A percentile compares a stretch with the other conserved stretches of the same genome.
These are phyloP conservation scores for Myrmecobius fasciatus DNA, from an alignment of 2,113 vertebrate genomes.

Conservation along the genomic window DNA sequence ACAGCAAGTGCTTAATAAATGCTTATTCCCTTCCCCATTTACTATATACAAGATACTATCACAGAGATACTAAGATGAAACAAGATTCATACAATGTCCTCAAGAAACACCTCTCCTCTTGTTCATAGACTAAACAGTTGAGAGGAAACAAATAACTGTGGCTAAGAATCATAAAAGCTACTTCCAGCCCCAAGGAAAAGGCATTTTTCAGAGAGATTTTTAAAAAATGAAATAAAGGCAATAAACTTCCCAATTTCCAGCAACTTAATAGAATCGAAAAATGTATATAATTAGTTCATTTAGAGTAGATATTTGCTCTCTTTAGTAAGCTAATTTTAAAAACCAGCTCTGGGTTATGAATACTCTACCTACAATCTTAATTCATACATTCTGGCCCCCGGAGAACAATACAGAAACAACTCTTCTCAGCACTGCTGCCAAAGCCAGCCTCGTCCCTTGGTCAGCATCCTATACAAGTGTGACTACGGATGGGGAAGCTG, in stretches of 20 bases:
- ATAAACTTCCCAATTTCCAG: background rate
- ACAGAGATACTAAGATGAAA: background rate
- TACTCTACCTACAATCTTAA: background rate
- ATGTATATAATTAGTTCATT: background rate
- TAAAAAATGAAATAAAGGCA: background rate
- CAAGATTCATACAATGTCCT: background rate
- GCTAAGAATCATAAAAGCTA: background rate
- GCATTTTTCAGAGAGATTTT: background rate
- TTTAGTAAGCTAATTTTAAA: background rate
- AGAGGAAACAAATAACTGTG: background rate
- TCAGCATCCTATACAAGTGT: background rate
- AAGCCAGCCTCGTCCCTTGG: background rate
- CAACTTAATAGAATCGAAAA: background rate
- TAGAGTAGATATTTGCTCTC: background rate
- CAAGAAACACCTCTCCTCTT: background rate
- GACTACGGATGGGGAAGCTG: background rate
- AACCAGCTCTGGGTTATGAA: background rate
- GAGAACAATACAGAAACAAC: background rate
- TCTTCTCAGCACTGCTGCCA: background rate
- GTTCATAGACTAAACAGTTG: background rate
- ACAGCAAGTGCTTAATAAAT: background rate
- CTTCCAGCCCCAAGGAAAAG: background rate
- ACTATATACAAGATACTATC: background rate
- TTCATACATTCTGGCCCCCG: background rate
- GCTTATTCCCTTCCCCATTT: background rate